Conservation (phyloP, 64 coral and sea anemone genomes). For the Catalaphyllia jardinei region DNA sequence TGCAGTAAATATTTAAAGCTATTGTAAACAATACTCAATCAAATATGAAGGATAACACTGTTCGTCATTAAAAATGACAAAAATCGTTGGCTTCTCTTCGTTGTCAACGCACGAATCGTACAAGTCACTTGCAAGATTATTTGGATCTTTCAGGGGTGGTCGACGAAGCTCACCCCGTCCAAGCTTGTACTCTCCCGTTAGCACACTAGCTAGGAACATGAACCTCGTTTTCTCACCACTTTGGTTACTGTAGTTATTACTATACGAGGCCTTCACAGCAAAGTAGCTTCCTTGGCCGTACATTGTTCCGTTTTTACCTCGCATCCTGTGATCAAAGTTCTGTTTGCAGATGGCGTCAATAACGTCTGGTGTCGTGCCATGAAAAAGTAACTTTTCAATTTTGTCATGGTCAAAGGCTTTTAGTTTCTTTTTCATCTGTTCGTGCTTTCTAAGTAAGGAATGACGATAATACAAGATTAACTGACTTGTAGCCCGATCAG, state of each 20-base stretch:
- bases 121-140: slow-evolving; percentile 39
- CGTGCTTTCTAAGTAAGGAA: background rate
- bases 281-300: slow-evolving; percentile 75
- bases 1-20: background rate
- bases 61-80: slow-evolving; percentile 76
- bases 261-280: slow-evolving; percentile 52
- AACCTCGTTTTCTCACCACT: slow-evolving; percentile 7
- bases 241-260: slow-evolving; percentile 42
- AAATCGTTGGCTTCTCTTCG: slow-evolving; percentile 37
- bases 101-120: slow-evolving; percentile 81
- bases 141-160: slow-evolving; percentile 26
- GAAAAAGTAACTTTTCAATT: slow-evolving; percentile 62
- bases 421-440: slow-evolving; percentile 7
- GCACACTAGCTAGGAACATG: slow-evolving; percentile 70
- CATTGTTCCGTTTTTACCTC: slow-evolving; percentile 44
- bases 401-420: background rate
- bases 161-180: slow-evolving; percentile 25
- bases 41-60: slow-evolving; percentile 41
- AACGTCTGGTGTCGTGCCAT: slow-evolving; percentile 25
- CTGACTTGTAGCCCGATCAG: background rate
- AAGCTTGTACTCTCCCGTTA: slow-evolving; percentile 53
- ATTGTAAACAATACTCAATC: background rate
- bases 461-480: background rate
- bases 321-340: slow-evolving; percentile 57
- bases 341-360: slow-evolving; percentile 60